Conservation (phyloP, 1,140 invertebrate species). For the Hyles vespertilio region DNA sequence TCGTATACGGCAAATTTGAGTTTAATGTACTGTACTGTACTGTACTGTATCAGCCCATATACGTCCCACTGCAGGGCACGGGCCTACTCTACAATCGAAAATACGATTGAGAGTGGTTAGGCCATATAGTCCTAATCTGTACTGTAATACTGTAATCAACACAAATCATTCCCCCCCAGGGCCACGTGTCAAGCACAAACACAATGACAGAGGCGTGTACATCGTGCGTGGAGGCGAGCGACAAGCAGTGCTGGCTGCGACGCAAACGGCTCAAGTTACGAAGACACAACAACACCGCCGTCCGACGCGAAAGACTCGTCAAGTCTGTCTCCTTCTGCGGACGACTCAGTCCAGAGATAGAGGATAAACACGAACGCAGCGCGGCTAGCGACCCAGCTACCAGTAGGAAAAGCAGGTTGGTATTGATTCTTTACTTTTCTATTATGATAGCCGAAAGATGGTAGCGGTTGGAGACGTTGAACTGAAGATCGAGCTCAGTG, state of each 20-base stretch:
- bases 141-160: too few relatives aligned
- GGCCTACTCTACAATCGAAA: too few relatives aligned
- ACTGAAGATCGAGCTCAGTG: too few relatives aligned
- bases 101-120: too few relatives aligned
- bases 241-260: conserved; percentile 74
- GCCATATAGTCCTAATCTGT: too few relatives aligned
- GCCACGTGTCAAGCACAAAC: conserved; percentile 78
- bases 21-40: too few relatives aligned
- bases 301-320: conserved; percentile 66
- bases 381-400: conserved; percentile 79
- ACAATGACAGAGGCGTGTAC: conserved; percentile 79
- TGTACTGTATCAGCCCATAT: too few relatives aligned
- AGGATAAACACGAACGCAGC: conserved; percentile 74
- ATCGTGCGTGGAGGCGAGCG: conserved; percentile 68
- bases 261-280: conserved; percentile 82
- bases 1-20: too few relatives aligned
- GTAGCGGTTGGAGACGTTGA: too few relatives aligned
- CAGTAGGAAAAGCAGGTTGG: conserved; percentile 67
- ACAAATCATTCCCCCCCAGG: conserved; percentile 34
- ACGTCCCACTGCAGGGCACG: too few relatives aligned
- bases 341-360: conserved; percentile 73
- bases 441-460: too few relatives aligned
- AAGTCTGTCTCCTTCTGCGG: conserved; percentile 83
- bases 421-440: neutral
- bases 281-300: conserved; percentile 34